These are phyloP conservation scores for Cephonodes hylas DNA, from an alignment of 2,888 invertebrate species.

Conservation along the genomic window DNA sequence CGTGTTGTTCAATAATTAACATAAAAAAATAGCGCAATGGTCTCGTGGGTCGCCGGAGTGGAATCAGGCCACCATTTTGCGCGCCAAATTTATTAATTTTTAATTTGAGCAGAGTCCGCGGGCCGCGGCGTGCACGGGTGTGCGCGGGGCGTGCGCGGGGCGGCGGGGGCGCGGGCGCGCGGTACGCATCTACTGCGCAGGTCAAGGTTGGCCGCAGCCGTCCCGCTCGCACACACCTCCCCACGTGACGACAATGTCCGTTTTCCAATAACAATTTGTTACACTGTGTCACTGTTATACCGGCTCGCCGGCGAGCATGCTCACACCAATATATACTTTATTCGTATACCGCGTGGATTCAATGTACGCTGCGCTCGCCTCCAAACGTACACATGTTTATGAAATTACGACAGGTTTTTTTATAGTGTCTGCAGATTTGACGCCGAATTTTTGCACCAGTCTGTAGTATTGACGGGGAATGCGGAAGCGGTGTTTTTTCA, in stretches of 20 bases:
- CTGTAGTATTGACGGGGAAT: conserved; percentile 23
- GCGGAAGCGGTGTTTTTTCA: conserved; percentile 18
- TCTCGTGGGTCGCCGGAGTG: not conserved
- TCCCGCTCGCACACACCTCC: conserved; percentile 40
- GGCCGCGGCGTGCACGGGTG: too few species aligned
- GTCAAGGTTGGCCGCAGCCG: conserved; percentile 55
- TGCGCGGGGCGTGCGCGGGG: conserved; percentile 26
- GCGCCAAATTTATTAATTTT: conserved; percentile 45
- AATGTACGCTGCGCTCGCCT: conserved; percentile 13
- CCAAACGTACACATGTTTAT: conserved; percentile 19
- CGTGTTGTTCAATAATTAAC: not conserved
- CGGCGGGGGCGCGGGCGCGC: conserved; percentile 27
- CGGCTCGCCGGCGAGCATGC: conserved; percentile 12
- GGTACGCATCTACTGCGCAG: conserved; percentile 55
- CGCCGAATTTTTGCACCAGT: conserved; percentile 15
- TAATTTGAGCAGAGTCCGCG: conserved; percentile 36
- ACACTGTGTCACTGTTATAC: conserved; percentile 24
- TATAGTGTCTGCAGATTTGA: conserved; percentile 17
- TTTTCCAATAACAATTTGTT: conserved; percentile 29
- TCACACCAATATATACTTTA: conserved; percentile 21
- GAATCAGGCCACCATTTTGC: conserved; percentile 36
- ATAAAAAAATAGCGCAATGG: not conserved
- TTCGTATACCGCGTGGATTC: conserved; percentile 2
- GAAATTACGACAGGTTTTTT: conserved; percentile 20
- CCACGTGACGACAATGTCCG: conserved; percentile 45